A percentile compares a stretch with the other conserved stretches of the same genome.
These are phyloP conservation scores for Hephaestus fuliginosus DNA, from an alignment of 2,797 vertebrate genomes.

Conservation along the genomic window DNA sequence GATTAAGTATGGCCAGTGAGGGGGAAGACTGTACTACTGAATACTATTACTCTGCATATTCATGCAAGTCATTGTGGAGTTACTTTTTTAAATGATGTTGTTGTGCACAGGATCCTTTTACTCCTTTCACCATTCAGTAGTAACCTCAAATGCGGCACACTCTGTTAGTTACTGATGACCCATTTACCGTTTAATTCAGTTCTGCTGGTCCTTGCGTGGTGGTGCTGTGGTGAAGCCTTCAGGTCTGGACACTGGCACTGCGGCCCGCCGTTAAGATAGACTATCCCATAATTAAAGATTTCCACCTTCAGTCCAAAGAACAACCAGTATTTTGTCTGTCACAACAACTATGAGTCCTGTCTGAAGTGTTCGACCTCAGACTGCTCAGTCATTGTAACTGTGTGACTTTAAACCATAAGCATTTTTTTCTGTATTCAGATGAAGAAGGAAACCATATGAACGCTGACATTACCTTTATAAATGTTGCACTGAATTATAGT, in stretches of 20 bases:
- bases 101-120: neutral
- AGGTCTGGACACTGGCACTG: neutral
- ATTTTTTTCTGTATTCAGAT: neutral
- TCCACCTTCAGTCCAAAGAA: constrained; percentile 9
- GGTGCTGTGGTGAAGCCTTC: constrained; percentile 1
- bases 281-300: constrained; percentile 34
- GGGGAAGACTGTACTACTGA: neutral
- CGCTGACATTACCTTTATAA: neutral
- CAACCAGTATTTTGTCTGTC: neutral
- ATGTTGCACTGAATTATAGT: neutral
- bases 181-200: neutral
- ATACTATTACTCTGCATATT: neutral
- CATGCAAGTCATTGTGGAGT: neutral
- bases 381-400: constrained; percentile 35
- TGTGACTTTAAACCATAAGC: neutral
- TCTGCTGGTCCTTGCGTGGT: neutral
- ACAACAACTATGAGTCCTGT: constrained; percentile 30
- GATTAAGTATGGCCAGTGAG: neutral
- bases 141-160: neutral
- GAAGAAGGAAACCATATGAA: neutral
- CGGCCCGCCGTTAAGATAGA: neutral
- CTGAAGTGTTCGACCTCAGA: constrained; percentile 24
- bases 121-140: neutral
- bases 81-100: neutral
- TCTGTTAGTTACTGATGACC: neutral